phyloP scores from a whole-genome alignment of 2,888 invertebrate genomes.

The Mongoloraphidia duomilia region DNA sequence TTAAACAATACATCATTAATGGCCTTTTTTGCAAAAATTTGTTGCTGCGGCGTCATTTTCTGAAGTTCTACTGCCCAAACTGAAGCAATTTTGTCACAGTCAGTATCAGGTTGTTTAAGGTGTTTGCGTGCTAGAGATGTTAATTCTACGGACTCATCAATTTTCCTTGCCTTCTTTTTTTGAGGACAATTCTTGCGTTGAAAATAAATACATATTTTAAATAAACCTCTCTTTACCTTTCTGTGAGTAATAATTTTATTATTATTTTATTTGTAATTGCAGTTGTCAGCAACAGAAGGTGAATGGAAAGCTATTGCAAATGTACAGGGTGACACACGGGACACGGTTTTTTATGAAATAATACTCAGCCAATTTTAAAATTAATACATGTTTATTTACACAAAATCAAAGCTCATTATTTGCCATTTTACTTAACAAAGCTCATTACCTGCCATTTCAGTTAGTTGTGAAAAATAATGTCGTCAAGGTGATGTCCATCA shows the following conservation, averaged over 20 bases:
- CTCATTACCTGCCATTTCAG: no score
- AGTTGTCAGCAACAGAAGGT: slow-evolving; percentile 11
- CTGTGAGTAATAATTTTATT: neutral
- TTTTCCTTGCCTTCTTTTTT: slow-evolving; percentile 6
- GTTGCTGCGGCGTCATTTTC: slow-evolving; percentile 28
- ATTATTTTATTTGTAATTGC: neutral
- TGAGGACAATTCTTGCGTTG: slow-evolving; percentile 3
- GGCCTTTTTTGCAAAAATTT: slow-evolving; percentile 31
- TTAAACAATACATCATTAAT: slow-evolving; percentile 32
- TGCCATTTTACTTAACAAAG: no score
- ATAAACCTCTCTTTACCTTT: neutral
- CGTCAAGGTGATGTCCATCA: no score
- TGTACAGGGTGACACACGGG: no score
- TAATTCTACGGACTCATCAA: slow-evolving; percentile 5
- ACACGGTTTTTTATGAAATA: no score
- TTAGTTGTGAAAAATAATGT: no score
- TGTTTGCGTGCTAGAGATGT: slow-evolving; percentile 7
- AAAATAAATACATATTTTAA: slow-evolving; percentile 4
- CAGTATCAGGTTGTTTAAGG: slow-evolving; percentile 19
- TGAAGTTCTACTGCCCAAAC: slow-evolving; percentile 30
- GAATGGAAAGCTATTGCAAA: slow-evolving; percentile 10
- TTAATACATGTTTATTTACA: no score
- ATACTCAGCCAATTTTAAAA: no score
- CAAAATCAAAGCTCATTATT: no score
- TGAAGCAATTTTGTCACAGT: slow-evolving; percentile 28